Evolutionary conservation across 1,140 invertebrate genomes (phyloP).

Genomic region (Leptinotarsa defecta): DNA sequence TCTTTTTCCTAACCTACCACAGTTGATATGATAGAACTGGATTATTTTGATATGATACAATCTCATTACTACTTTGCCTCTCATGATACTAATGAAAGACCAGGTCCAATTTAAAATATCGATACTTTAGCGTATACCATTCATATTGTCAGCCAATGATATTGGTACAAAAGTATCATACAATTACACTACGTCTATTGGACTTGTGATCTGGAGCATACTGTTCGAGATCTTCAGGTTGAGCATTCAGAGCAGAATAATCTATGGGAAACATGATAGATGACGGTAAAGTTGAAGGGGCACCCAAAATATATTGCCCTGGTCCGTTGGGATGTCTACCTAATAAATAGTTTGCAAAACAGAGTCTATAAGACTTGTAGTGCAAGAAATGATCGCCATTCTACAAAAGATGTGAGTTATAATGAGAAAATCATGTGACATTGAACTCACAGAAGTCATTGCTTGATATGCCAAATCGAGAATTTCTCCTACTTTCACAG

Average conservation of each 20-base stretch:
- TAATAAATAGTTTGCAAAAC: constrained; percentile 73
- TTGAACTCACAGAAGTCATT: constrained; percentile 69
- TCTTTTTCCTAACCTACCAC: neutral
- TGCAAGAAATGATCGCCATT: constrained; percentile 68
- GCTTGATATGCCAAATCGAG: constrained; percentile 68
- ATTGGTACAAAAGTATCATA: constrained; percentile 56
- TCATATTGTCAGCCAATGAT: neutral
- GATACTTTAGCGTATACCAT: too few species aligned
- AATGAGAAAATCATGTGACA: neutral
- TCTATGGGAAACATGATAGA: constrained; percentile 70
- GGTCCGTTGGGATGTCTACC: constrained; percentile 73
- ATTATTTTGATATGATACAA: too few species aligned
- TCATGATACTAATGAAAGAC: too few species aligned
- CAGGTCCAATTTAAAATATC: too few species aligned
- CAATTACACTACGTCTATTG: constrained; percentile 72
- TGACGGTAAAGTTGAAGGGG: constrained; percentile 60
- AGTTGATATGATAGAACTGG: neutral
- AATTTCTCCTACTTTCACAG: constrained; percentile 65
- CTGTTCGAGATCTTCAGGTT: constrained; percentile 69
- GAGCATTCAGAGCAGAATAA: constrained; percentile 73
- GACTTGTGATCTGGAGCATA: constrained; percentile 70
- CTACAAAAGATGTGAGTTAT: constrained; percentile 55
- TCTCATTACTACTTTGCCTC: too few species aligned
- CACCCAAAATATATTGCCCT: constrained; percentile 72
- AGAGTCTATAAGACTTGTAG: constrained; percentile 68